Evolutionary conservation across 2,888 invertebrate genomes (phyloP), one percentile per base, ranked within the genome.

Genomic region (Pristionchus arcanus): DNA sequence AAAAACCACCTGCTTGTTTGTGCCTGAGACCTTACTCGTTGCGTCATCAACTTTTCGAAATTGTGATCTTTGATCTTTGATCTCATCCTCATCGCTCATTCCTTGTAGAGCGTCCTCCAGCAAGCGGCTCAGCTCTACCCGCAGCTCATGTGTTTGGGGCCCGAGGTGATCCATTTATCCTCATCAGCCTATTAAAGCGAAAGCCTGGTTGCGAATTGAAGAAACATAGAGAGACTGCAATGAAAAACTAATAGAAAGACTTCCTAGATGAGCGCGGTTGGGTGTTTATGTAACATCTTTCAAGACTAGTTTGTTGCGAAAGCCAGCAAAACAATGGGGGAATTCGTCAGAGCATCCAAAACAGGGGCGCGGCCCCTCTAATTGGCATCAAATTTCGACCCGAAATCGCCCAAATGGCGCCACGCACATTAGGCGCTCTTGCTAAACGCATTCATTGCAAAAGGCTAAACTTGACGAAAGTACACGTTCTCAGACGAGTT

Each of bases 111-210:
- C 81, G 81, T 81, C 19, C 81, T 81, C 25, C 90, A 89, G 63
- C 89, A 42, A 16, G 77, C 71, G 9, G 77, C 71, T 13, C 49
- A 74, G n/a, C 89, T 93, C 63, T 93, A 92, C 90, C 91, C 92
- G 49, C 91, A 90, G 90, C 91, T 93, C 88, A 93, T 93, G 92
- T 92, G 93, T 91, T 88, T 81, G 81, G 81, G 81, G 81, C 49
- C 81, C 11, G 81, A 74, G 74, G 74, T 74, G 37, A 4, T 5
- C 21, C 0, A 15, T 59, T 59, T 63, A 21, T 49, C n/a, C 63
- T n/a, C 11, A 25, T 63, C 63, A 5, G 63, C 19, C 63, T 9
- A 21, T n/a, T n/a, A n/a, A n/a, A n/a, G n/a, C n/a, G n/a, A n/a
- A n/a, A n/a, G n/a, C n/a, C n/a, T n/a, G n/a, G n/a, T n/a, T n/a